Conservation (phyloP, 2,113 vertebrate species). For the Phalacrocorax aristotelis region DNA sequence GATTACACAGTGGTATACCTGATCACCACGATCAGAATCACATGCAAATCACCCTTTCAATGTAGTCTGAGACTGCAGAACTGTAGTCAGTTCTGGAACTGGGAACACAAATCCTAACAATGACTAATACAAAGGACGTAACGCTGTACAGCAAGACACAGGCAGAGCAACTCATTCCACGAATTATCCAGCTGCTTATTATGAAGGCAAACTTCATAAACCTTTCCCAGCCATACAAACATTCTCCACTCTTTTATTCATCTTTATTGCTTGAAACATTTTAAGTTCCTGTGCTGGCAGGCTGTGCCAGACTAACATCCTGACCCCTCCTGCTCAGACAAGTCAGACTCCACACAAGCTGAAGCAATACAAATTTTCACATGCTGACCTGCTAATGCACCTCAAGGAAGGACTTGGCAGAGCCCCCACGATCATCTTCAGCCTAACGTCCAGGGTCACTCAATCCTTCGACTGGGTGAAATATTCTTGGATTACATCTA, state of each 20-base stretch:
- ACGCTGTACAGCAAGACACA: background rate
- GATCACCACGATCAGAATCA: background rate
- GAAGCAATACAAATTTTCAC: background rate
- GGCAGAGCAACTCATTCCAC: background rate
- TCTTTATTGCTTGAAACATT: background rate
- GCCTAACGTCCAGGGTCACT: background rate
- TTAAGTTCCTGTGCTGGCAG: background rate
- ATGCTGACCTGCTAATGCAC: background rate
- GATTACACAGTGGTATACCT: background rate
- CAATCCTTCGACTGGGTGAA: background rate
- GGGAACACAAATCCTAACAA: background rate
- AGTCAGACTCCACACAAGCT: slow-evolving; percentile 8
- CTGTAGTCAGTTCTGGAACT: background rate
- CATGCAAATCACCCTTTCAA: background rate
- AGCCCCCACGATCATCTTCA: slow-evolving; percentile 25
- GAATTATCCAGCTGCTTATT: background rate
- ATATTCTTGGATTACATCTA: slow-evolving; percentile 19
- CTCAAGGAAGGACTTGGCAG: slow-evolving; percentile 28
- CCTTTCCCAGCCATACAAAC: background rate
- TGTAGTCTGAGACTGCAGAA: background rate
- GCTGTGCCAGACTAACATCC: background rate
- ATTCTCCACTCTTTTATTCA: background rate
- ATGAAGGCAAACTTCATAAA: background rate
- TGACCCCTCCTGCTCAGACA: background rate
- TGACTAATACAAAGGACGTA: background rate